Evolutionary conservation across 2,797 vertebrate species (phyloP), one percentile per base, ranked within the genome.

Genomic region (Loris lydekkerianus): DNA sequence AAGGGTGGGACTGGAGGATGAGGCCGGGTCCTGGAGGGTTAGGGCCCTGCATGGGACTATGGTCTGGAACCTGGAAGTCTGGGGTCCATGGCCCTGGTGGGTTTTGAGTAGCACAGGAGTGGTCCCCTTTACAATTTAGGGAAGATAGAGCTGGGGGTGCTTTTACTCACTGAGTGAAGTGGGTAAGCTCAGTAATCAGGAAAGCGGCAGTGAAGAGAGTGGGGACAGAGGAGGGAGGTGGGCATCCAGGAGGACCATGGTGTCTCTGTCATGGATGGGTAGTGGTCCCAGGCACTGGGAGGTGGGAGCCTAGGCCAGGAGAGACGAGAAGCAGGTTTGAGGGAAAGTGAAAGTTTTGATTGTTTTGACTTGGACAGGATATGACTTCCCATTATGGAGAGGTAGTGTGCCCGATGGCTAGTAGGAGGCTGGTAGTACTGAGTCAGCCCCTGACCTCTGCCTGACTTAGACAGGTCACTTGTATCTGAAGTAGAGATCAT

Each of bases 271-370:
- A 43, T 20, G 27, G 15, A 17, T 77, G 20, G 10, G 5, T 7
- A 5, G 17, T 27, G 27, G 46, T 76, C 37, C 63, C 34, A 53
- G 15, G 37, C 13, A 21, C 65, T 17, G 25, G 20, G 10, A 4
- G 27, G 20, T 53, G 72, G 27, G 65, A 49, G 0, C 70, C 76
- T 31, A 43, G 31, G 76, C 85, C 31, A 34, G 27, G 76, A 65
- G 20, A 23, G 34, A 23, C 0, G 0, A 49, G 58, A 37, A n/a
- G 18, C 7, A 31, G 25, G 78, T 49, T n/a, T 72, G 37, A 65
- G 37, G 58, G 37, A 34, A 49, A 13, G 23, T 17, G 14, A 25
- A 1, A 0, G 0, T 73, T 49, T 67, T 7, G 15, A 27, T 13
- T 10, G 9, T 5, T 61, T 67, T 23, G 61, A 37, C 77, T 70